Base-by-base conservation (phyloP, 2,888 invertebrate genomes). In the Patella ulyssiponensis region DNA sequence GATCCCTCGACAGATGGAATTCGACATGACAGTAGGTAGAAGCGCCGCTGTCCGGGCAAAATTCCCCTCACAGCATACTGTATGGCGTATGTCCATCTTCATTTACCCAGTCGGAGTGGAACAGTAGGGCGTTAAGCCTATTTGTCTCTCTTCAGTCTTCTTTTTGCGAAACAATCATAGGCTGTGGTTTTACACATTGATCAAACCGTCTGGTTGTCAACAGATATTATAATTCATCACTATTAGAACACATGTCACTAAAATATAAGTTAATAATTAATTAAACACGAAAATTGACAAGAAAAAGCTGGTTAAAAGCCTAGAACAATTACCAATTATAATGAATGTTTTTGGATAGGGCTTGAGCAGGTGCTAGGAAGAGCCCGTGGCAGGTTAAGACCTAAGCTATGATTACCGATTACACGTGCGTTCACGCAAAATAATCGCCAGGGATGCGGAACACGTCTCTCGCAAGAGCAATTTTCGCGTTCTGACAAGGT, bases 371-470 rank as follows among this genome's bases (percentile, higher is more conserved):
- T 64, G 64, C 64, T 11, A 33, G 44, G 44, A 44, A 44, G 44
- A 9, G 44, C 44, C 44, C 44, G 44, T 44, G 44, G 44, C 44
- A 44, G 44, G 44, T 44, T 44, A 44, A 44, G 44, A 44, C 44
- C 44, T 44, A 44, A 44, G 44, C 44, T 44, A 44, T 64, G 20
- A 64, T 64, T 64, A 64, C 20, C 20, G 64, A 64, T 64, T 64
- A 64, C 64, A 64, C 64, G 64, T 64, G 64, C 64, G 64, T 64
- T 64, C 64, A 64, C 64, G 64, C 64, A 64, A 64, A 64, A 64
- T 64, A 64, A 64, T 64, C 64, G 64, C 23, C 20, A 64, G 14
- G 23, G 64, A 64, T 64, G 64, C 64, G 64, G 64, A 64, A 23
- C 23, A 23, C 20, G 20, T 64, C 23, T 64, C 64, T 64, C 64